Conservation (phyloP, 2,113 vertebrate genomes). For the Ophthalmolycus amberensis region DNA sequence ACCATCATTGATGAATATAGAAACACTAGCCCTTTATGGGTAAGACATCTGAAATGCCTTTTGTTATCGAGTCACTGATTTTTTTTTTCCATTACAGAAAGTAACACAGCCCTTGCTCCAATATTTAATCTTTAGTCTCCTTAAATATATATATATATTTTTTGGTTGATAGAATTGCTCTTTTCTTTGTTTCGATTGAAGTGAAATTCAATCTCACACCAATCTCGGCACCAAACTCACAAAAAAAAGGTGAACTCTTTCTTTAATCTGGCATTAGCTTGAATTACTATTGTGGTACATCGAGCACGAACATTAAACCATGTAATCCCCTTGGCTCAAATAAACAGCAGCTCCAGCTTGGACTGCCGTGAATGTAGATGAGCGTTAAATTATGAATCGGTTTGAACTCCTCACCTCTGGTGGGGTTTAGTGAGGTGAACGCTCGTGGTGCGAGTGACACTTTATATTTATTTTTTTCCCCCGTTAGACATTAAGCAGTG, state of each 20-base stretch:
- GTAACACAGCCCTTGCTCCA: neutral
- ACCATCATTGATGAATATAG: neutral
- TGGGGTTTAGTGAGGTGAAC: conserved; percentile 60
- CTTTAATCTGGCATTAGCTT: neutral
- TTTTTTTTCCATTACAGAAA: neutral
- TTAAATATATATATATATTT: neutral
- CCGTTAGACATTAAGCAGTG: conserved; percentile 71
- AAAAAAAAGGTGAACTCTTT: neutral
- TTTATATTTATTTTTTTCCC: conserved; percentile 50
- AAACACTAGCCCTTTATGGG: neutral
- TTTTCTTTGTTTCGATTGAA: neutral
- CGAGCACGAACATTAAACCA: conserved; percentile 5
- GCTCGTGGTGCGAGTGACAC: conserved; percentile 45
- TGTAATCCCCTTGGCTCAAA: neutral
- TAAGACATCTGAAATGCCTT: neutral
- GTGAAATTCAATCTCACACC: too few species aligned
- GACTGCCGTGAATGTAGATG: conserved; percentile 6
- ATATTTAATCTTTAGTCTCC: neutral
- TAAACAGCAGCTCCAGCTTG: neutral
- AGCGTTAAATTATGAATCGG: conserved; percentile 63
- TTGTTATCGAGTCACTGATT: neutral
- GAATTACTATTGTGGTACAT: neutral
- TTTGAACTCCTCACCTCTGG: conserved; percentile 70
- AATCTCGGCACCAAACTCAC: neutral
- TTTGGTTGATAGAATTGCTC: neutral